Base-by-base conservation (phyloP, 1,140 invertebrate species). In the Sminthurides bifidus region DNA sequence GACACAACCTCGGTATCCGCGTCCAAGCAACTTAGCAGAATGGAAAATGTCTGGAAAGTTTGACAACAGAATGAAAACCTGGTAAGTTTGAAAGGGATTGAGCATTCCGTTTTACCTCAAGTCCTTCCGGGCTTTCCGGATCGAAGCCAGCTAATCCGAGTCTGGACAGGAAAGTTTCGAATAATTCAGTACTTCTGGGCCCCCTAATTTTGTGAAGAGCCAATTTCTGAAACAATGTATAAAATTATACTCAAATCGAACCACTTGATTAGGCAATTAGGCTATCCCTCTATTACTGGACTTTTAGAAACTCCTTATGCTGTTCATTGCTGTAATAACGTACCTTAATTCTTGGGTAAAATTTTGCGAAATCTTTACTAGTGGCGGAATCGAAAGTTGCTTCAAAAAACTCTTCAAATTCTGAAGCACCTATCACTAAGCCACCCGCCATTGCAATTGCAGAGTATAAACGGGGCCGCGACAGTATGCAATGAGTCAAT, bases 331-430 rank as follows among this genome's bases (percentile, higher is more conserved):
- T 24, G 2, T 6, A 52, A 26, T 19, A 6, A 15, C 37, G 52
- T 52, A 63, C 60, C 52, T 50, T 59, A 27, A 63, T 57, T 0
- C 52, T 33, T 21, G 61, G 57, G 50, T 63, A 63, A 43, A 63
- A 59, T 19, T 57, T 59, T 55, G 59, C 57, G 29, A 63, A 60
- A 24, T 63, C 61, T 29, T 49, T 29, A 54, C 49, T 33, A 35
- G 57, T 63, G 21, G 59, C 60, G 1, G 50, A 44, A 31, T 63
- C 61, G 41, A 63, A 63, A 0, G 57, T 29, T 19, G 58, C 35
- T 52, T 59, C 58, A 29, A 59, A 63, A 48, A 63, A 63, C n/a
- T 57, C 57, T 33, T 59, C 55, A 52, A 63, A 63, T 23, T 63
- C 57, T 14, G 56, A 52, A 14, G 54, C 43, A 10, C 57, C 57